Evolutionary conservation across 2,888 invertebrate species (phyloP), one percentile per base, ranked within the genome.

Genomic region (Ellobium chinense): DNA sequence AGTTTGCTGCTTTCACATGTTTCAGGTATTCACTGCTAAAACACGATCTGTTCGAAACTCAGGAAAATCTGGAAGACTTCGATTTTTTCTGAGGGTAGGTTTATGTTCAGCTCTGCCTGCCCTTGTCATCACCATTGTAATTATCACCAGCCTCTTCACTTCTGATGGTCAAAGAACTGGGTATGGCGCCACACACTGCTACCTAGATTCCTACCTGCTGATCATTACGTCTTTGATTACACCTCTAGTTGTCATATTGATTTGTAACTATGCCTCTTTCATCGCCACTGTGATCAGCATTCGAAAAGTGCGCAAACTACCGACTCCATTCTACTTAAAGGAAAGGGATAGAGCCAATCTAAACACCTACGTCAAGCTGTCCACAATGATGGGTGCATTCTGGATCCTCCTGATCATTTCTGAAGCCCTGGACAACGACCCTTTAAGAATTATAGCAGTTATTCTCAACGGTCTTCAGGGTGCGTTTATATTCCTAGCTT

Each of bases 381-480:
- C 75, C 29, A 63, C 63, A 1, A 24, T 75, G n/a, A 75, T 65
- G 7, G 75, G 75, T 2, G 18, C 60, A 0, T 75, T 65, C 46
- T 75, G 75, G 75, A 1, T 65, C 1, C 0, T 75, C 1, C 12
- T 2, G 0, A 31, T 75, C n/a, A 14, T 29, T 12, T 39, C 63
- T 3, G 75, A 75, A 21, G 75, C 39, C 1, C 3, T 46, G 54
- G 29, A 75, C 31, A 29, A 29, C 1, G 75, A 75, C 18, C 14
- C 74, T 21, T 39, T 80, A 7, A n/a, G 60, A 7, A 58, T 58
- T 37, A 66, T 80, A 7, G 21, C 80, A 14, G 68, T 80, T 27
- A 18, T 21, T 14, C 24, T 80, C 21, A 74, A 80, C 39, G 80
- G 80, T 12, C 46, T 73, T 4, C 80, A 80, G 62, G 80, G 80